These are phyloP conservation scores for Nesoenas mayeri DNA, from an alignment of 2,113 vertebrate genomes.

Conservation along the genomic window DNA sequence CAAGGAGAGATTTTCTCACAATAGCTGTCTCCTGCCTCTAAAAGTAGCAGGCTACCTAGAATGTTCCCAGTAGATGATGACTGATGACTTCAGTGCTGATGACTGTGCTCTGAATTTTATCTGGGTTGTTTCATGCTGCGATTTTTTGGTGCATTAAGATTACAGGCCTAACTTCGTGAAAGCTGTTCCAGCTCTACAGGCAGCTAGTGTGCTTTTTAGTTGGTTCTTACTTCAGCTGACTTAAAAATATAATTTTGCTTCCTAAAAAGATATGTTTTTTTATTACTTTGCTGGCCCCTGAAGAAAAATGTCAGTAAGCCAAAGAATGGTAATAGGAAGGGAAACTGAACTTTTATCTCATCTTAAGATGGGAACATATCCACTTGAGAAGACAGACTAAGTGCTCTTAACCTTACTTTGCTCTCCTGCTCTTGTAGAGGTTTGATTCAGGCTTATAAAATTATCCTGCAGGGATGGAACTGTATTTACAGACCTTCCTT, in stretches of 20 bases:
- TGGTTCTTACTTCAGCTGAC: background rate
- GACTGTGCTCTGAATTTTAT: background rate
- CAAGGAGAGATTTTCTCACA: background rate
- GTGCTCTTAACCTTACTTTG: background rate
- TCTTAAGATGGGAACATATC: background rate
- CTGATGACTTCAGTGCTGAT: background rate
- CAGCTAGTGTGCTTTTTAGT: background rate
- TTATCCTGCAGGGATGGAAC: background rate
- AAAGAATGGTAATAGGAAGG: background rate
- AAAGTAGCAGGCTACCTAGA: background rate
- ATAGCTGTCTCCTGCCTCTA: background rate
- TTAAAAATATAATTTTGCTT: background rate
- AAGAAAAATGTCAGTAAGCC: background rate
- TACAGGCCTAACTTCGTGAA: background rate
- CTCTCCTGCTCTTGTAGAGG: background rate
- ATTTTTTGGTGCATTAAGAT: background rate
- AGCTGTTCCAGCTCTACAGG: background rate
- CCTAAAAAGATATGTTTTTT: background rate
- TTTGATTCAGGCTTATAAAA: background rate
- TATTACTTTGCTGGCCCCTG: background rate
- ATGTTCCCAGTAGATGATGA: background rate
- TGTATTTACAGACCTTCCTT: conserved; percentile 1
- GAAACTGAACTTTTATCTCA: background rate
- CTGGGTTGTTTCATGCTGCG: background rate
- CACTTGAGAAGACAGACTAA: background rate